Base-by-base conservation (phyloP, 2,797 vertebrate genomes). In the Helarctos malayanus region DNA sequence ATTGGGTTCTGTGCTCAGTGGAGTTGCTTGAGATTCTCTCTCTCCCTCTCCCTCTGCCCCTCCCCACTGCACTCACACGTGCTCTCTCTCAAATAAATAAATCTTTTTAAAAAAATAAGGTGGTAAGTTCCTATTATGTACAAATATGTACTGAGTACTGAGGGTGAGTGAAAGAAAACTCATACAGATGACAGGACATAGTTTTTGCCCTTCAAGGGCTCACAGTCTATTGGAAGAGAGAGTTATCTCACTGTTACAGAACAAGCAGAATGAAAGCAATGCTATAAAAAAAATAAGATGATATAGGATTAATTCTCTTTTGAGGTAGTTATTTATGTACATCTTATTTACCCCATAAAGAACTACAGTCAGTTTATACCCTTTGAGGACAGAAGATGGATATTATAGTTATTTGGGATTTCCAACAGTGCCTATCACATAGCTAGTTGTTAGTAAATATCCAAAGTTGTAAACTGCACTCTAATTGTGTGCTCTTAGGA, bases 251-350 rank as follows among this genome's bases (percentile, higher is more conserved):
- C 21, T 80, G 2, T 93, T 35, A 75, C 15, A 45, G 18, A 91
- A 91, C n/a, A 89, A n/a, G 4, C 12, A 52, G 11, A 95, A 91
- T 47, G n/a, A 93, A 93, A 80, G 21, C 92, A 85, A 86, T 75
- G 18, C 15, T 92, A 16, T 69, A 69, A 45, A 76, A 21, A 86
- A 38, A 84, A 47, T 56, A 79, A 38, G 19, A 93, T 68, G 47
- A 69, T 71, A 68, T 78, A 9, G 2, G 18, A 85, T 91, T 94
- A 52, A 87, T 69, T 93, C 4, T 69, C 38, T 76, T 81, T 85
- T 81, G 21, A 35, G 13, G 21, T 49, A 52, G 9, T 88, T 59
- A 82, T 73, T 84, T 92, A 35, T 47, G 2, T 89, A 8, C 3
- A 92, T 52, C 19, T 85, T 71, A 94, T 89, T 85, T 11, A 65